Evolutionary conservation across 1,140 invertebrate genomes (phyloP).

Genomic region (Drosophila novamexicana): DNA sequence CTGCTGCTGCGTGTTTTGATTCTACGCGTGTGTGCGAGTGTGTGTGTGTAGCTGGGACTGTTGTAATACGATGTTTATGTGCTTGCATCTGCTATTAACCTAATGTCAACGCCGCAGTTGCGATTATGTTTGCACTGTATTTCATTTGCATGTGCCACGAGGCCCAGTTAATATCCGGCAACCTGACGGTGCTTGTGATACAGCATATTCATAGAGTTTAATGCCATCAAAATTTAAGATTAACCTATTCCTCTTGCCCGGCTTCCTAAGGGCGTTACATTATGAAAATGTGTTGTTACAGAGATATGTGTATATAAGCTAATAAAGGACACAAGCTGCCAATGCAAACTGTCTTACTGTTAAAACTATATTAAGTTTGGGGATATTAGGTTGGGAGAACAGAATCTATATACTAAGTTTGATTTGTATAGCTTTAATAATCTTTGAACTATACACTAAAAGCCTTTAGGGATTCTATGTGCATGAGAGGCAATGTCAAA

Average conservation of each 20-base stretch:
- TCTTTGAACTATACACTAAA: no score
- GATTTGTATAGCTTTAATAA: no score
- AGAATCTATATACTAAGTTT: no score
- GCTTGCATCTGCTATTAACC: slow-evolving; percentile 47
- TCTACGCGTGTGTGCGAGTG: not conserved
- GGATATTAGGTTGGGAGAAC: no score
- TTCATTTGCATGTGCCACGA: slow-evolving; percentile 14
- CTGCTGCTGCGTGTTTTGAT: slow-evolving; percentile 36
- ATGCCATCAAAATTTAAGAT: not conserved
- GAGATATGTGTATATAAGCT: no score
- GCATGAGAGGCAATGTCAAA: no score
- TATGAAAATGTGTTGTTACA: not conserved
- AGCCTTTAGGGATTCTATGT: no score
- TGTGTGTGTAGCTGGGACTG: slow-evolving; percentile 37
- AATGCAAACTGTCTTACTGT: no score
- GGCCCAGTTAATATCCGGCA: not conserved
- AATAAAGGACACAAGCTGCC: no score
- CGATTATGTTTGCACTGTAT: slow-evolving; percentile 39
- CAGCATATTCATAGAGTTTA: slow-evolving; percentile 6
- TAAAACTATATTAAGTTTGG: no score
- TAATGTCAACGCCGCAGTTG: slow-evolving; percentile 53
- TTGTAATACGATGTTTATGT: slow-evolving; percentile 45
- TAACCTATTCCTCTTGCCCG: no score
- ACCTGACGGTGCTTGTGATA: slow-evolving; percentile 17
- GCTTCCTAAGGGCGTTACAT: not conserved